Evolutionary conservation across 2,797 vertebrate species (phyloP).

Genomic region (Ceryle rudis): DNA sequence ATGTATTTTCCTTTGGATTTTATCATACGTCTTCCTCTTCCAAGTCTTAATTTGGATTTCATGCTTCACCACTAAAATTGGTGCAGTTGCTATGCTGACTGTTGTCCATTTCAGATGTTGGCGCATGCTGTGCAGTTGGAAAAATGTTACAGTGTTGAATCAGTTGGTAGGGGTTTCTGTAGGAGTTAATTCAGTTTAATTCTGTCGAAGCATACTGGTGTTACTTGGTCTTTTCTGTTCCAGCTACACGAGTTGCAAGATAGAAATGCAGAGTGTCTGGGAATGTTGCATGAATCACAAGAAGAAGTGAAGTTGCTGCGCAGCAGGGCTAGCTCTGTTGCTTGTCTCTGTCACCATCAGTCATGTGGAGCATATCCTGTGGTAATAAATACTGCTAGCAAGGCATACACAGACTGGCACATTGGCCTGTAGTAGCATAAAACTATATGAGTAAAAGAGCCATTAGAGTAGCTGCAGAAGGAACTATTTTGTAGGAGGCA

Average conservation of each 20-base stretch:
- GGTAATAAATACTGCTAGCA: constrained; percentile 77
- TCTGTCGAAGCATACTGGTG: background rate
- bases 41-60: background rate
- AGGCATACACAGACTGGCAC: background rate
- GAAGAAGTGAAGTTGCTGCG: constrained; percentile 92
- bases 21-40: background rate
- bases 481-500: background rate
- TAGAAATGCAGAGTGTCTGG: constrained; percentile 90
- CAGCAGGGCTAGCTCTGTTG: constrained; percentile 82
- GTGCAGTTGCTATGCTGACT: accelerated
- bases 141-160: background rate
- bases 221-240: background rate
- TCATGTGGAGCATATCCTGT: constrained; percentile 86
- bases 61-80: background rate
- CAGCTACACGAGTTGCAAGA: constrained; percentile 94
- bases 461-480: background rate
- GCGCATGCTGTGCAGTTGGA: background rate
- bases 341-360: constrained; percentile 83
- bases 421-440: background rate
- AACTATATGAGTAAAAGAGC: background rate
- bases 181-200: background rate
- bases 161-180: background rate
- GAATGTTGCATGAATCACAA: constrained; percentile 95
- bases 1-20: background rate
- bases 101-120: background rate